A percentile compares a stretch with the other conserved stretches of the same genome.
Conservation (phyloP, 2,888 invertebrate genomes). For the Anorthoa munda region DNA sequence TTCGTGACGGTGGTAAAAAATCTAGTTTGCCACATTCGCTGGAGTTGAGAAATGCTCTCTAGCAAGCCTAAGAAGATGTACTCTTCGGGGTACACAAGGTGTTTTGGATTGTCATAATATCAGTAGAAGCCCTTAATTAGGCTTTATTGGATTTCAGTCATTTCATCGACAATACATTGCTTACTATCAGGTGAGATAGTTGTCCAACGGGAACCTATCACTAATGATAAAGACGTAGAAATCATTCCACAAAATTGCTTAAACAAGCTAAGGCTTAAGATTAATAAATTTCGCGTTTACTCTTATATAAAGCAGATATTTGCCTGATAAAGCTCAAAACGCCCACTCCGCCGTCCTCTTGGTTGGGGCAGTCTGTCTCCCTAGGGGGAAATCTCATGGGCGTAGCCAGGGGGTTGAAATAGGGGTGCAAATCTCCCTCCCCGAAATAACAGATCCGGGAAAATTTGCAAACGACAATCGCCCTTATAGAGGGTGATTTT, state of each 20-base stretch:
- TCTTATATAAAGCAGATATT: slow-evolving; percentile 28
- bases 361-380: slow-evolving; percentile 48
- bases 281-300: not conserved
- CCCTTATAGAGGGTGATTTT: slow-evolving; percentile 10
- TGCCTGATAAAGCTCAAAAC: slow-evolving; percentile 18
- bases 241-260: not conserved
- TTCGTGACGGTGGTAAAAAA: slow-evolving; percentile 3
- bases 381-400: slow-evolving; percentile 57
- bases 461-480: slow-evolving; percentile 41
- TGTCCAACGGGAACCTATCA: too few relatives aligned
- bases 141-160: not conserved
- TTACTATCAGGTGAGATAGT: too few relatives aligned
- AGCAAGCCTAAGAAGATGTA: not conserved
- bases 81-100: not conserved
- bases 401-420: slow-evolving; percentile 49
- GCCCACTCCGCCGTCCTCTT: slow-evolving; percentile 37
- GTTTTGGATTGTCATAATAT: not conserved
- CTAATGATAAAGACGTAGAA: not conserved
- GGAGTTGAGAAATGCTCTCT: not conserved
- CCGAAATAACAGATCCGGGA: slow-evolving; percentile 35
- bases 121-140: too few relatives aligned
- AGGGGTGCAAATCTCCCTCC: slow-evolving; percentile 52
- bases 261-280: not conserved
- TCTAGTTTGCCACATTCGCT: not conserved
- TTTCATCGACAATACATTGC: too few relatives aligned